Evolutionary conservation across 2,797 vertebrate genomes (phyloP), one percentile per base, ranked within the genome.

Genomic region (Gallinago nigripennis): DNA sequence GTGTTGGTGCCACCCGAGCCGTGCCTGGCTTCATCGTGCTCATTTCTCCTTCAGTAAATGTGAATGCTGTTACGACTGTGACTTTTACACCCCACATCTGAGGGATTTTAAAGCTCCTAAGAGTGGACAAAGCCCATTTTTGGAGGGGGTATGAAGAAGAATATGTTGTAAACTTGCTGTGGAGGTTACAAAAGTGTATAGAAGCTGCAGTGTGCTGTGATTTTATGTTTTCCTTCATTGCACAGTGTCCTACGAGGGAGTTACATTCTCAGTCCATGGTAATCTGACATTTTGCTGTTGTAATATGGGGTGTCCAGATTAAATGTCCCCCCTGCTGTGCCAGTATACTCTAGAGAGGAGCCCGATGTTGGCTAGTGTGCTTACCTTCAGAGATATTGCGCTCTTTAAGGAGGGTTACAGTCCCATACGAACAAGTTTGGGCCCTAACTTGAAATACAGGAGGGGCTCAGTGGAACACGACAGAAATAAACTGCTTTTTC

Each of bases 1-100:
- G 41, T 0, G 2, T 23, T 5, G 1, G 20, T 63, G 69, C 63
- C 0, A 1, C 12, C n/a, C 4, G 33, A 20, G 72, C 77, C 39
- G 12, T 43, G 64, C 68, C 31, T 61, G 3, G 2, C 27, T 33
- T n/a, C 7, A 0, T 11, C 0, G 0, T 21, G 19, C 53, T 82
- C 18, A 0, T 6, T 19, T 25, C 65, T 84, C n/a, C 69, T 46
- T 51, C 31, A 6, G 24, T 5, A 30, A 58, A 27, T 9, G 23
- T 16, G 5, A 54, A 8, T 25, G 24, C 23, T 4, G 20, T 24
- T 66, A 19, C 0, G 9, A 5, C 25, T 39, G 23, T 12, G 37
- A 37, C 37, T 37, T 37, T 37, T 37, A 37, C 35, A 35, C 35
- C 35, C 35, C 35, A 35, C 35, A 35, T 35, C 35, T 35, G 35